A percentile compares a stretch with the other conserved stretches of the same genome.
These are phyloP conservation scores for Prolemur simus DNA, from an alignment of 2,113 vertebrate genomes.

Conservation along the genomic window DNA sequence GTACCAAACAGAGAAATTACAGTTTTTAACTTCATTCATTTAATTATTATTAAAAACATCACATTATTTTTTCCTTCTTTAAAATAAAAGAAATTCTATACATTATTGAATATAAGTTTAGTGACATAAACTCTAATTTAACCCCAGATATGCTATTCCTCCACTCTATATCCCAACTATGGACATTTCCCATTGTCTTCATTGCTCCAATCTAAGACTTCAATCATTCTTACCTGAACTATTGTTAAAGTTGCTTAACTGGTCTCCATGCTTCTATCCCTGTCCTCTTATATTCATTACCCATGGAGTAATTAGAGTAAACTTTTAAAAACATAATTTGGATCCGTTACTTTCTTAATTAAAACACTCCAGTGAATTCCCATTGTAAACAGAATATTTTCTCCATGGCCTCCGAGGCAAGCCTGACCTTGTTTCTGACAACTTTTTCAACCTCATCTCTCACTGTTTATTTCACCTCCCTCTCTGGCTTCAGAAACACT, in stretches of 20 bases:
- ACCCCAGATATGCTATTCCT: neutral
- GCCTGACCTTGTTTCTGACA: neutral
- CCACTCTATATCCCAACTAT: neutral
- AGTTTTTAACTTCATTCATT: neutral
- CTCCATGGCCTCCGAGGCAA: neutral
- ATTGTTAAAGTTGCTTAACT: neutral
- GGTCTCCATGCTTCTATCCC: neutral
- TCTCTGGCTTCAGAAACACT: neutral
- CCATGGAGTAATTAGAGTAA: neutral
- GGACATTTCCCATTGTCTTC: neutral
- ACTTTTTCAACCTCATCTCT: neutral
- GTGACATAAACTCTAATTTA: neutral
- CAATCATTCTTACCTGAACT: neutral
- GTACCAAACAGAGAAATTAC: neutral
- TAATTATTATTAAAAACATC: neutral
- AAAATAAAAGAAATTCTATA: neutral
- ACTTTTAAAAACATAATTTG: neutral
- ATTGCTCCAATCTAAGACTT: neutral
- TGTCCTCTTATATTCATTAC: neutral
- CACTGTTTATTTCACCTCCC: neutral
- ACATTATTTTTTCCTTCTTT: neutral
- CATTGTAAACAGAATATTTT: neutral
- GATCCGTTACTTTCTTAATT: neutral
- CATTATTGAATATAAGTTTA: neutral
- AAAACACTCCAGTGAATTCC: neutral